These are phyloP conservation scores for Campoplex capitator DNA, from an alignment of 2,888 invertebrate genomes.

Conservation along the genomic window DNA sequence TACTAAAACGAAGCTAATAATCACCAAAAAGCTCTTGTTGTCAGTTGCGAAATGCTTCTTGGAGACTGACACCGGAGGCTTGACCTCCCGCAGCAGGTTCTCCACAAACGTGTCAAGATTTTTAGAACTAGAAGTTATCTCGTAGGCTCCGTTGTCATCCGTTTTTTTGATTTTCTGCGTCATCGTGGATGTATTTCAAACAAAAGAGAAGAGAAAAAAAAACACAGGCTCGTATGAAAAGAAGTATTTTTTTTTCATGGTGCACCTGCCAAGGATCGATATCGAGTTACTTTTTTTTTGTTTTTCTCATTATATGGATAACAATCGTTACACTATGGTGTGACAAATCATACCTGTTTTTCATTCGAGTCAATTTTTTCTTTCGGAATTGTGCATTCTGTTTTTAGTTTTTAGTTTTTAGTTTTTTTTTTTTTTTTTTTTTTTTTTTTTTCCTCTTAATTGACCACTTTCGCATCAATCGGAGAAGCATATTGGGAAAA, in stretches of 20 bases:
- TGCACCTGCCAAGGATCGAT: constrained; percentile 25
- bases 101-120: constrained; percentile 92
- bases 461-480: not conserved
- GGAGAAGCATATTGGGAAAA: not conserved
- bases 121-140: constrained; percentile 89
- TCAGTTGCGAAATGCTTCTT: constrained; percentile 88
- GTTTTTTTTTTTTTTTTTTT: not conserved
- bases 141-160: constrained; percentile 87
- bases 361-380: not conserved
- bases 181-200: constrained; percentile 53
- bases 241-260: constrained; percentile 13
- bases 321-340: not conserved
- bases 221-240: constrained; percentile 53
- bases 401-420: not conserved
- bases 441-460: not conserved
- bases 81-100: constrained; percentile 89
- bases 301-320: too few relatives aligned
- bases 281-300: not conserved
- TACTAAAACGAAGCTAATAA: constrained; percentile 83
- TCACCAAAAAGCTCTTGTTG: constrained; percentile 88
- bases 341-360: constrained; percentile 1
- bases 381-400: not conserved
- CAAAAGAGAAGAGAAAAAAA: constrained; percentile 56
- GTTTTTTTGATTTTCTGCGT: constrained; percentile 85
- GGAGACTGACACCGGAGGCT: constrained; percentile 86